A percentile compares a stretch with the other conserved stretches of the same genome.
These are phyloP conservation scores for Crioceris asparagi DNA, from an alignment of 2,888 invertebrate genomes.

Conservation along the genomic window DNA sequence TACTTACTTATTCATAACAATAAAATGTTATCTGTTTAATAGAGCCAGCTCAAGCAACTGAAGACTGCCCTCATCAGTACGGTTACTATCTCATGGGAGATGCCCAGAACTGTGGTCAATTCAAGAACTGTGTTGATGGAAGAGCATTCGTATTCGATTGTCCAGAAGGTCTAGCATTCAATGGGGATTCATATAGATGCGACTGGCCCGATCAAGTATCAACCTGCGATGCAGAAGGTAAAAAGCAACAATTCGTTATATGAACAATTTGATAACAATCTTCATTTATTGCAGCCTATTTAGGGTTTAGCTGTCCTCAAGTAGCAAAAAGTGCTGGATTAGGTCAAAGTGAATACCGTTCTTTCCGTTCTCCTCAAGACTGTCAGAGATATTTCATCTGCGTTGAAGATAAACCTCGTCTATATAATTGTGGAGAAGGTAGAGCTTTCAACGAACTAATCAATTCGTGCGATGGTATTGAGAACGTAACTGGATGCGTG, in stretches of 20 bases:
- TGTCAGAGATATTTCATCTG: slow-evolving; percentile 76
- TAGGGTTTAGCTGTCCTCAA: slow-evolving; percentile 73
- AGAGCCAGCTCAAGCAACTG: slow-evolving; percentile 64
- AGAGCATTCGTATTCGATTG: slow-evolving; percentile 60
- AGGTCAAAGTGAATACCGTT: slow-evolving; percentile 40
- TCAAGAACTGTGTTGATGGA: slow-evolving; percentile 75
- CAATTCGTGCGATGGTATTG: slow-evolving; percentile 63
- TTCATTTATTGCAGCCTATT: slow-evolving; percentile 46
- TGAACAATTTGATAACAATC: background rate
- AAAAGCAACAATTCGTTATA: too few species aligned
- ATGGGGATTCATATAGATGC: slow-evolving; percentile 58
- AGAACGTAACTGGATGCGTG: slow-evolving; percentile 67
- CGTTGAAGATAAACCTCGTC: slow-evolving; percentile 56
- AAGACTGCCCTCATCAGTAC: slow-evolving; percentile 73
- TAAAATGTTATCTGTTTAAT: background rate
- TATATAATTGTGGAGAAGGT: slow-evolving; percentile 65
- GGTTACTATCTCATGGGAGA: slow-evolving; percentile 69
- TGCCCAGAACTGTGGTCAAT: slow-evolving; percentile 58
- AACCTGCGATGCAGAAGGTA: slow-evolving; percentile 73
- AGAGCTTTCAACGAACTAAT: slow-evolving; percentile 66
- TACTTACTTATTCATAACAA: background rate
- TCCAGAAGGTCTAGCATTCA: slow-evolving; percentile 66
- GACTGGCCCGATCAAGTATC: slow-evolving; percentile 81
- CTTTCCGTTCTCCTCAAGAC: slow-evolving; percentile 49
- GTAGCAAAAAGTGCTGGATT: slow-evolving; percentile 39